Conservation (phyloP, 2,113 vertebrate genomes). For the Vireo altiloquus region DNA sequence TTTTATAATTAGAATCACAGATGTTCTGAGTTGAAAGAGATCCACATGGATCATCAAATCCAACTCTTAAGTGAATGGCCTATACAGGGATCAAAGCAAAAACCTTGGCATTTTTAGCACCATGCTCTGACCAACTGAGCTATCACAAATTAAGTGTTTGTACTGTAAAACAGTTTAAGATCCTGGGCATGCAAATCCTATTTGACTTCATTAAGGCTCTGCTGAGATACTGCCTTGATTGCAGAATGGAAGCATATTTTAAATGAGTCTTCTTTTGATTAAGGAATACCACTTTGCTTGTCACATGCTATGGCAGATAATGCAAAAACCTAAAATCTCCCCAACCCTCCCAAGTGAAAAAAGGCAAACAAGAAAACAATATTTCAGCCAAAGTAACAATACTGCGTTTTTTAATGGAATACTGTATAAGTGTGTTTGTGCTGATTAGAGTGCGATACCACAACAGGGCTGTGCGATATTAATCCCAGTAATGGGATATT, state of each 20-base stretch:
- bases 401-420: background rate
- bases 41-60: background rate
- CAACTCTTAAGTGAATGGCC: background rate
- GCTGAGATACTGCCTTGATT: background rate
- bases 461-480: background rate
- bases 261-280: background rate
- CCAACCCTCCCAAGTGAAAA: background rate
- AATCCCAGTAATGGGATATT: fast-evolving
- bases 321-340: background rate
- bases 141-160: background rate
- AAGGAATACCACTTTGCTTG: background rate
- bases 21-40: background rate
- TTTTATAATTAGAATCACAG: background rate
- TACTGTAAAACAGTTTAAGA: background rate
- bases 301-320: background rate
- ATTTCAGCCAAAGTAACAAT: background rate
- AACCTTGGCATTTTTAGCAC: background rate
- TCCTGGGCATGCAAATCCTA: background rate
- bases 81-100: background rate
- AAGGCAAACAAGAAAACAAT: background rate
- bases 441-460: background rate
- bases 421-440: background rate
- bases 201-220: conserved; percentile 8
- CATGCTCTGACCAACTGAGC: background rate
- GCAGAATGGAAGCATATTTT: background rate